A percentile compares a stretch with the other conserved stretches of the same genome.
phyloP scores from a whole-genome alignment of 2,888 invertebrate species.

The Dusona sp. region DNA sequence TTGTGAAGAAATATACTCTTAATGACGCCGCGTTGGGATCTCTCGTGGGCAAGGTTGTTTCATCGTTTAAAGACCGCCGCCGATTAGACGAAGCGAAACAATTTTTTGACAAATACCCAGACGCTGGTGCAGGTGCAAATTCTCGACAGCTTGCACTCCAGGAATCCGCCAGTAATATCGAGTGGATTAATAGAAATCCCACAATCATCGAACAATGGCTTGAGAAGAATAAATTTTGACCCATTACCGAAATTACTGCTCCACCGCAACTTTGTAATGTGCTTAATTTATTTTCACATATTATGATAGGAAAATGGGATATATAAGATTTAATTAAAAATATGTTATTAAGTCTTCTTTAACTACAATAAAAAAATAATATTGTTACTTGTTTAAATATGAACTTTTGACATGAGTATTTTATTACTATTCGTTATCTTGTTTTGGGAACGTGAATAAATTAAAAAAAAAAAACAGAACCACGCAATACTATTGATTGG shows the following conservation, averaged over 20 bases:
- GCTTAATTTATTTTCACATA: neutral
- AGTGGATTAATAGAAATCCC: slow-evolving; percentile 63
- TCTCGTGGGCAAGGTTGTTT: slow-evolving; percentile 64
- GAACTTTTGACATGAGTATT: neutral
- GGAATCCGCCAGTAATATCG: slow-evolving; percentile 61
- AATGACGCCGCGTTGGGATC: slow-evolving; percentile 66
- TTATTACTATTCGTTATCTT: no score
- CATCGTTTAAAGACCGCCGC: slow-evolving; percentile 54
- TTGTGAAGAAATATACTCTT: slow-evolving; percentile 65
- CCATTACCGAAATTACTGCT: neutral
- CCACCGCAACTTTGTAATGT: neutral
- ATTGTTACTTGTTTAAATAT: neutral
- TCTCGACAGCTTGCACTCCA: slow-evolving; percentile 61
- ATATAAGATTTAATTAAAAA: neutral
- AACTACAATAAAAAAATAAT: neutral
- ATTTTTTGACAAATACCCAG: slow-evolving; percentile 64
- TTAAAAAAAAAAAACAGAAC: no score
- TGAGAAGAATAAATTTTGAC: slow-evolving; percentile 32
- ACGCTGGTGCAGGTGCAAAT: slow-evolving; percentile 65
- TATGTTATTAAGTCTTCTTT: neutral
- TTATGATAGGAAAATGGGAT: neutral
- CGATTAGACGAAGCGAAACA: slow-evolving; percentile 56
- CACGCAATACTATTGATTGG: neutral
- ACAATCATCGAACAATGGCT: slow-evolving; percentile 59
- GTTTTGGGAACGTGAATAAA: no score